Evolutionary conservation across 2,888 invertebrate genomes (phyloP), one percentile per base, ranked within the genome.

Genomic region (Bimastos eiseni): DNA sequence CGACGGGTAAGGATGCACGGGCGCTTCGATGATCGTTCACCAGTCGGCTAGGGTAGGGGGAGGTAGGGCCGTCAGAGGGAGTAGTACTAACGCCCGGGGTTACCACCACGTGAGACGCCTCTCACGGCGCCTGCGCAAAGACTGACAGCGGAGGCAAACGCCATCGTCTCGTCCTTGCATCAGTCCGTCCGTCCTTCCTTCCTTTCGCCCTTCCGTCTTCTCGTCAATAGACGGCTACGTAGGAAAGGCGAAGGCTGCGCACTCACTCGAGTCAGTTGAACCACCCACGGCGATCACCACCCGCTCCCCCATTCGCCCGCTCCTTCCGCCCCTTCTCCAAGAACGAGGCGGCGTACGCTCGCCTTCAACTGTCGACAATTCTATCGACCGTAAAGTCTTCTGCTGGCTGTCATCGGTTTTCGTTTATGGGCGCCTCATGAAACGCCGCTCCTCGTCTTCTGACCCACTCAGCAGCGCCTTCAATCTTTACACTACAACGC

Each of bases 121-220:
- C 44, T 19, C 2, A 11, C 19, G 44, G 15, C 49, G 49, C 49
- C 49, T 19, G 49, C 11, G 70, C 70, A 70, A n/a, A 70, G 70
- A n/a, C 70, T n/a, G 6, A n/a, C 70, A 70, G n/a, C 4, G 8
- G 70, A 8, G 70, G 70, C 6, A 15, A 11, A 30, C n/a, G 70
- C 70, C 70, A 70, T n/a, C 70, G n/a, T 70, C 70, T 70, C n/a
- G n/a, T n/a, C 70, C 70, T 70, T 70, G n/a, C 70, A 70, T n/a
- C 70, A 30, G n/a, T 70, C 70, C 70, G n/a, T 70, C 17, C 41
- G 15, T 41, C 70, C 70, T 70, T 70, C 13, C 70, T 17, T 70
- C 70, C 70, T 0, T 70, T 17, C 70, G 30, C n/a, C 41, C 41
- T 15, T n/a, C 70, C 70, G n/a, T 70, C 70, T 70, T 70, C 70